phyloP scores from a whole-genome alignment of 2,888 invertebrate species.

The Chalcosyrphus nemorum region DNA sequence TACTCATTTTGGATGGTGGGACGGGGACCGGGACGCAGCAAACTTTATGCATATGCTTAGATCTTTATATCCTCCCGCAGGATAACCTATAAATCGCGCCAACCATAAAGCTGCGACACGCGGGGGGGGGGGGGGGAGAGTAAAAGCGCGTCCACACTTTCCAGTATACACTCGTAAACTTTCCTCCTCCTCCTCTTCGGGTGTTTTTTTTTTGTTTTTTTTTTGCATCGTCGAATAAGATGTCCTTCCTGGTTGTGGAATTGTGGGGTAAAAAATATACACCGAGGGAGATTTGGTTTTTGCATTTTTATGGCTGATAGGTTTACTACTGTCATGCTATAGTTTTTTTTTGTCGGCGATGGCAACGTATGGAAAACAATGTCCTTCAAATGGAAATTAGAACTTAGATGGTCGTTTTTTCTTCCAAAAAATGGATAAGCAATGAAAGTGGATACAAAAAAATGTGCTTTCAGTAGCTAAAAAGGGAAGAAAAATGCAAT shows the following conservation, averaged over 20 bases:
- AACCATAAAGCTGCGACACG: slow-evolving; percentile 52
- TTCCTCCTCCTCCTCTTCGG: not conserved
- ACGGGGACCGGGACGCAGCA: no score
- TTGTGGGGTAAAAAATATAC: slow-evolving; percentile 46
- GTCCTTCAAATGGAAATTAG: slow-evolving; percentile 6
- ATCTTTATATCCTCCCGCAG: slow-evolving; percentile 30
- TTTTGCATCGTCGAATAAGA: not conserved
- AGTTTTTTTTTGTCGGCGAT: not conserved
- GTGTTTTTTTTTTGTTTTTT: not conserved
- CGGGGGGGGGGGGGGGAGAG: slow-evolving; percentile 22
- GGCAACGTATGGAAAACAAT: slow-evolving; percentile 18
- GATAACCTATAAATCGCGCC: slow-evolving; percentile 47
- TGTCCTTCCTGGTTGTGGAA: slow-evolving; percentile 19
- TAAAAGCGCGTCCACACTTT: slow-evolving; percentile 47
- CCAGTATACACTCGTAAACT: slow-evolving; percentile 55
- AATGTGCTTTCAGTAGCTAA: not conserved
- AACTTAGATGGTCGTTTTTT: not conserved
- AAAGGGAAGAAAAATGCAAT: not conserved
- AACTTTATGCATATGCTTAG: slow-evolving; percentile 26
- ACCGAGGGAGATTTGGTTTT: slow-evolving; percentile 50
- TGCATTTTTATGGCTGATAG: slow-evolving; percentile 62
- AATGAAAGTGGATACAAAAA: not conserved
- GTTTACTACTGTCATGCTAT: slow-evolving; percentile 36
- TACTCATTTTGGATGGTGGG: not conserved
- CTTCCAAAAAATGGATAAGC: not conserved